Base-by-base conservation (phyloP, 2,888 invertebrate species). In the Cecidostiba fungosa region DNA sequence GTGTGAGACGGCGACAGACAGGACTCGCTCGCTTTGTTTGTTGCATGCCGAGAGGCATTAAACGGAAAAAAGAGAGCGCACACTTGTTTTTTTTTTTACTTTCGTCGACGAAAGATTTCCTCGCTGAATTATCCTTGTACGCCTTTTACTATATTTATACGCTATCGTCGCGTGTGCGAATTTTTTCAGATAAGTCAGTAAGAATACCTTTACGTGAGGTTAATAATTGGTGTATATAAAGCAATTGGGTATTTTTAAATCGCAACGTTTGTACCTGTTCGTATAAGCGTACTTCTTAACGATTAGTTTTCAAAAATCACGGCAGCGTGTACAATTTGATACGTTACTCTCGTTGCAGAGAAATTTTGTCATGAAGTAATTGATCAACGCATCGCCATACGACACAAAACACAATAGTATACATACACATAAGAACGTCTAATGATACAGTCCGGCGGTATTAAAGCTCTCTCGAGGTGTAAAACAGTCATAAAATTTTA, bases 171-270 rank as follows among this genome's bases (percentile, higher is more conserved):
- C 36, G 54, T 54, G 29, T 59, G 50, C 66, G 2, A 29, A 14
- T 26, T 66, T 29, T 14, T 26, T 3, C 26, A 26, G 74, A 76
- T 76, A 76, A 50, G 26, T 76, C 74, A 50, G 74, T 23, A 26
- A 73, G 73, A 47, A 73, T 47, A 29, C 29, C 50, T 50, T 76
- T 47, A 29, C 39, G 14, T 0, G 29, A 29, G 26, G 50, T 50
- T 76, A 76, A 76, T 76, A 16, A 29, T 76, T 76, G 3, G 29
- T 66, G 62, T 39, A 70, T n/a, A 59, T n/a, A 59, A 59, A 70
- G 79, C 70, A 70, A 70, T 79, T 70, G 70, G 54, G 50, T 79
- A 70, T 79, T 79, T 70, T 79, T 3, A 79, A 39, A 29, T 77
- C 59, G 59, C 76, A 77, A 62, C 59, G 39, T 66, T 16, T 77